Evolutionary conservation across 2,888 invertebrate species (phyloP).

Genomic region (Eupithecia centaureata): DNA sequence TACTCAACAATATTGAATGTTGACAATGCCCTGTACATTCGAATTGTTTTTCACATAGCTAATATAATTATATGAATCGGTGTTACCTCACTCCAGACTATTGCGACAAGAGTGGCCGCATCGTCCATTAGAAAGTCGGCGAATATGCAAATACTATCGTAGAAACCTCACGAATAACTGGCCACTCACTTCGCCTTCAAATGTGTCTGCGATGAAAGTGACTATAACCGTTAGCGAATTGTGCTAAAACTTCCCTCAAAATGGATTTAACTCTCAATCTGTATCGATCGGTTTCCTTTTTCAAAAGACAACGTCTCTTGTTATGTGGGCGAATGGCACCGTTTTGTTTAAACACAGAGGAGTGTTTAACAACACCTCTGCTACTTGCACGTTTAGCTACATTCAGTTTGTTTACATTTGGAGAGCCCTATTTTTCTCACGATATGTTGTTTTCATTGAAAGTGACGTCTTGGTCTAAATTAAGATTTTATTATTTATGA

Average conservation of each 20-base stretch:
- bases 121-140: conserved; percentile 84
- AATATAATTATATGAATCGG: conserved; percentile 79
- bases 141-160: conserved; percentile 84
- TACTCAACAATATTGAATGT: conserved; percentile 61
- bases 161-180: conserved; percentile 84
- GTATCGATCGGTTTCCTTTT: conserved; percentile 44
- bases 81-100: conserved; percentile 81
- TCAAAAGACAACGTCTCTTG: conserved; percentile 48
- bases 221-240: conserved; percentile 80
- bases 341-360: conserved; percentile 58
- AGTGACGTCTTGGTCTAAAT: neutral
- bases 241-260: conserved; percentile 71
- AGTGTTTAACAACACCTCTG: conserved; percentile 68
- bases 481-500: neutral
- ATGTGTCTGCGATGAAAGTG: conserved; percentile 83
- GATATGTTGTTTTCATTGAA: conserved; percentile 42
- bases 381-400: conserved; percentile 55
- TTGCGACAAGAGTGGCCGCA: conserved; percentile 82
- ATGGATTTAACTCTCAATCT: conserved; percentile 56
- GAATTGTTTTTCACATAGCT: conserved; percentile 67
- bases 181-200: conserved; percentile 82
- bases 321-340: conserved; percentile 57
- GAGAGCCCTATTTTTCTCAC: conserved; percentile 58
- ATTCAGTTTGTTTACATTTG: conserved; percentile 64
- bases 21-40: conserved; percentile 70